Evolutionary conservation across 2,888 invertebrate species (phyloP), one percentile per base, ranked within the genome.

Genomic region (Mimumesa dahlbomi): DNA sequence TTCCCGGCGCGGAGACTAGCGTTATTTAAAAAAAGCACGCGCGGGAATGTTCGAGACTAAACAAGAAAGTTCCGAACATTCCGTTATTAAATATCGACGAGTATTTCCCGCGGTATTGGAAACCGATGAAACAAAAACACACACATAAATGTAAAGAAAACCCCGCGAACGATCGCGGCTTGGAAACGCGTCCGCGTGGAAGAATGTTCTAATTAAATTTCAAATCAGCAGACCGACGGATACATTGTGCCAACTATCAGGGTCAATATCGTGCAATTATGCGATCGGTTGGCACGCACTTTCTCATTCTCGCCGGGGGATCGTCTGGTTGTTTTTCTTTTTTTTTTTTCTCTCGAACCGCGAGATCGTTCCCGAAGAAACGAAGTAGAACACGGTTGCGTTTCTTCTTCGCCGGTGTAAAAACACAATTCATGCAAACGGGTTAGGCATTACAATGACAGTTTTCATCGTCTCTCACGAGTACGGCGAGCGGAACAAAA

Each of bases 261-360:
- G 77, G 67, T 64, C 79, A 68, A 66, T 69, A 72, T 69, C 77
- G 64, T 21, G 61, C 57, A 54, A 73, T 63, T 61, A 64, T 64
- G 56, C 38, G 49, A 62, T 57, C 31, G 4, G 25, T 18, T 9
- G 34, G 65, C 53, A 74, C 71, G 71, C 78, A 75, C 78, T 77
- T 77, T 77, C 77, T 78, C 77, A 63, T 77, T 78, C 78, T n/a
- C n/a, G n/a, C n/a, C 68, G 4, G 22, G 14, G 50, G 49, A 68
- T 65, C 77, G 53, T 53, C 38, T 46, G 38, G 42, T 45, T 56
- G n/a, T n/a, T n/a, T n/a, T n/a, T n/a, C n/a, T n/a, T n/a, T n/a
- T n/a, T n/a, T n/a, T n/a, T 57, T 66, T 58, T 64, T 53, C n/a
- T 54, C 5, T 31, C 43, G 6, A 2, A 1, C 45, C 52, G n/a